phyloP scores from a whole-genome alignment of 2,888 invertebrate species.

The Rhopalosiphum nymphaeae region DNA sequence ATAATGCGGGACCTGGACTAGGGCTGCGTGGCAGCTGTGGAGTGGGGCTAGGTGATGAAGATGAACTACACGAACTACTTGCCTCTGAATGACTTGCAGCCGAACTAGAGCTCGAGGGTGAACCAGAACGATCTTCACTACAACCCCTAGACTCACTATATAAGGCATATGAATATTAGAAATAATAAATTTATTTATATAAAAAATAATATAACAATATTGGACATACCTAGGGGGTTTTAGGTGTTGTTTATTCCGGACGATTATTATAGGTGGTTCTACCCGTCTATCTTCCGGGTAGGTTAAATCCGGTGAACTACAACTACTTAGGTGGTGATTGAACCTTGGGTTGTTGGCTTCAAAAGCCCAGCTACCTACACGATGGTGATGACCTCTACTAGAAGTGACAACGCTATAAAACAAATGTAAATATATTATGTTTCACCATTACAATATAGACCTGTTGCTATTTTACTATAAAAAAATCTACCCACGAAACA shows the following conservation, averaged over 20 bases:
- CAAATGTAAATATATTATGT: conserved; percentile 40
- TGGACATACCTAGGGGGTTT: conserved; percentile 67
- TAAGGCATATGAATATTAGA: neutral
- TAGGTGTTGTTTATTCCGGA: conserved; percentile 69
- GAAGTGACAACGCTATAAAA: conserved; percentile 65
- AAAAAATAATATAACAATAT: neutral
- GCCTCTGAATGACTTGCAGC: conserved; percentile 54
- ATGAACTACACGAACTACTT: conserved; percentile 74
- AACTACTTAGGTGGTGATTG: conserved; percentile 53
- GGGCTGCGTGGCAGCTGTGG: conserved; percentile 70
- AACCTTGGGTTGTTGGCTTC: conserved; percentile 47
- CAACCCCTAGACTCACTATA: conserved; percentile 66
- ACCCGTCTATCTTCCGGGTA: conserved; percentile 68
- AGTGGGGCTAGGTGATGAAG: conserved; percentile 70
- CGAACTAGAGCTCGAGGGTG: conserved; percentile 72
- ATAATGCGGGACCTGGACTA: conserved; percentile 69
- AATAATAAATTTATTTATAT: neutral
- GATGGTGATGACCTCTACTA: conserved; percentile 65
- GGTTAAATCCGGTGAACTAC: conserved; percentile 67
- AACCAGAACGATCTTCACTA: conserved; percentile 69
- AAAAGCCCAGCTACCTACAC: conserved; percentile 54
- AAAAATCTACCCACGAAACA: conserved; percentile 56
- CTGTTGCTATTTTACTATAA: conserved; percentile 54
- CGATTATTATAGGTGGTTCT: conserved; percentile 67
- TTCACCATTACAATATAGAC: conserved; percentile 22